These are phyloP conservation scores for Monopterus albus DNA, from an alignment of 2,113 vertebrate species.

Conservation along the genomic window DNA sequence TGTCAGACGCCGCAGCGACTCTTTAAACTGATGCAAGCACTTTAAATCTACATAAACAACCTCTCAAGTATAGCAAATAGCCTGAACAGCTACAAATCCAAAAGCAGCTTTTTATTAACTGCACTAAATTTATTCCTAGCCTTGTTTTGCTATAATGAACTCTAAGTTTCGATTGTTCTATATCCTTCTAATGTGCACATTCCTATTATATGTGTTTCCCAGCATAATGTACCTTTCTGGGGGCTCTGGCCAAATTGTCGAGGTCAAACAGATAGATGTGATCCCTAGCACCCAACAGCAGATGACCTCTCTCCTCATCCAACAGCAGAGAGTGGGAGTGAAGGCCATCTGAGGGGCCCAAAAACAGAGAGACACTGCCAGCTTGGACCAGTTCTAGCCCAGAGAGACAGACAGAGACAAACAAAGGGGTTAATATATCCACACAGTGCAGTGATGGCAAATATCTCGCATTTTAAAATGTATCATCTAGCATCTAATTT, in stretches of 20 bases:
- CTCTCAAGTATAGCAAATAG: slow-evolving; percentile 8
- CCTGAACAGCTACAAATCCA: not conserved
- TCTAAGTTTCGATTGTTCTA: not conserved
- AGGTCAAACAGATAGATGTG: slow-evolving; percentile 92
- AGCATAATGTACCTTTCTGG: slow-evolving; percentile 86
- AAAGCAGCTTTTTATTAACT: not conserved
- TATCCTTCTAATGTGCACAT: not conserved
- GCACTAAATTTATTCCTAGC: not conserved
- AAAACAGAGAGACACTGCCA: slow-evolving; percentile 89
- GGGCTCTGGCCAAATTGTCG: slow-evolving; percentile 89
- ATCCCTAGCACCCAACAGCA: slow-evolving; percentile 92
- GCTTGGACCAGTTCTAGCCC: slow-evolving; percentile 89
- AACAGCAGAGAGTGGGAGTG: slow-evolving; percentile 93
- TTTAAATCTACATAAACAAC: slow-evolving; percentile 37
- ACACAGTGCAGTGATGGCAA: not conserved
- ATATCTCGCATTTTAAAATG: slow-evolving; percentile 5
- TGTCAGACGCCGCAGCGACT: slow-evolving; percentile 13
- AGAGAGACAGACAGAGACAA: slow-evolving; percentile 31
- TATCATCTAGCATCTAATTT: slow-evolving; percentile 16
- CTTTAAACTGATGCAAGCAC: slow-evolving; percentile 38
- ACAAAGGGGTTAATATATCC: slow-evolving; percentile 1
- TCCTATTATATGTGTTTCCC: not conserved
- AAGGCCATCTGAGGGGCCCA: slow-evolving; percentile 88
- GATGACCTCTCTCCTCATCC: slow-evolving; percentile 92
- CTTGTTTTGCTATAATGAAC: not conserved